Evolutionary conservation across 2,888 invertebrate genomes (phyloP).

Genomic region (Caenorhabditis zanzibari): DNA sequence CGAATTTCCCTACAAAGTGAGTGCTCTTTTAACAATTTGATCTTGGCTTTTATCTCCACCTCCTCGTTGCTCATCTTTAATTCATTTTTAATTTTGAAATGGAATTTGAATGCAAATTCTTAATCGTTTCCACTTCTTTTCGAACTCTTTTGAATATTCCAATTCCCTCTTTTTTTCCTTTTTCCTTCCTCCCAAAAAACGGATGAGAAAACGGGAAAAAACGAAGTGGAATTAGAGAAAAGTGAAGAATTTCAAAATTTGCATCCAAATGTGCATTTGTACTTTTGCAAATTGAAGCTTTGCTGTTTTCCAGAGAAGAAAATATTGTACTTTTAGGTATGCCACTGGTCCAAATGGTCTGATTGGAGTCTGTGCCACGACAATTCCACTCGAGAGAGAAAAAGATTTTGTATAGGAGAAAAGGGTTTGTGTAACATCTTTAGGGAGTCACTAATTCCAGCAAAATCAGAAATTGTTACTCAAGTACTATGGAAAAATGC

Average conservation of each 20-base stretch:
- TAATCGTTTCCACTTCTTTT: constrained; percentile 13
- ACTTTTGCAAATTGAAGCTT: constrained; percentile 5
- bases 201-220: constrained; percentile 1
- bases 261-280: constrained; percentile 32
- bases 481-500: too few relatives aligned
- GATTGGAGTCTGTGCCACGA: constrained; percentile 73
- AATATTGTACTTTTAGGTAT: constrained; percentile 60
- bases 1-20: constrained; percentile 69
- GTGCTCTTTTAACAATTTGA: constrained; percentile 3
- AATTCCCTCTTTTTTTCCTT: constrained; percentile 13
- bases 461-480: too few relatives aligned
- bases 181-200: not conserved
- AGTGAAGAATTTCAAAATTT: constrained; percentile 6
- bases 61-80: constrained; percentile 1
- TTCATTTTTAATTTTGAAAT: not conserved
- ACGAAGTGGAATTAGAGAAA: constrained; percentile 4
- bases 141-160: constrained; percentile 8
- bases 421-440: constrained; percentile 55
- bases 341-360: constrained; percentile 76
- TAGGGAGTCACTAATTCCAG: too few relatives aligned
- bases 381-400: constrained; percentile 68
- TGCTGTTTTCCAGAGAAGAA: not conserved
- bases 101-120: constrained; percentile 24
- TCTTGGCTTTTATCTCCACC: not conserved
- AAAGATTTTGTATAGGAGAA: constrained; percentile 74